Evolutionary conservation across 2,113 vertebrate genomes (phyloP).

Genomic region (Alethe castanea): DNA sequence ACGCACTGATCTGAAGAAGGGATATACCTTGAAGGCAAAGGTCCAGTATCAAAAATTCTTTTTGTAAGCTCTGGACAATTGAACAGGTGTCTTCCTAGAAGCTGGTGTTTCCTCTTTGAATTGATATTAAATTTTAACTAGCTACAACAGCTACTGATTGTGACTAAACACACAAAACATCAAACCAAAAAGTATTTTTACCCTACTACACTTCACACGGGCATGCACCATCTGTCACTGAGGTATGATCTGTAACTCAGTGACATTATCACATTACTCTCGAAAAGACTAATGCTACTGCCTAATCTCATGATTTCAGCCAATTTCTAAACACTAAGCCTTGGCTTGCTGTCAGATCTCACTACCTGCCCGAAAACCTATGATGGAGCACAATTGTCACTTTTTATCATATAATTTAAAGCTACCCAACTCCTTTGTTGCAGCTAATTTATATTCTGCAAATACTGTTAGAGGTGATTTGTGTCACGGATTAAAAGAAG

Average conservation of each 20-base stretch:
- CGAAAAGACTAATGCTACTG: slow-evolving; percentile 31
- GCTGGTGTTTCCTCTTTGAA: background rate
- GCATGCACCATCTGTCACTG: slow-evolving; percentile 23
- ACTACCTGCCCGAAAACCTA: background rate
- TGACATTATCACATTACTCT: slow-evolving; percentile 61
- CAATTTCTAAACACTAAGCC: slow-evolving; percentile 37
- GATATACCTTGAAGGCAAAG: background rate
- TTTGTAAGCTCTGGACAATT: background rate
- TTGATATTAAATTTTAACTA: background rate
- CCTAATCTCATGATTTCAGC: slow-evolving; percentile 31
- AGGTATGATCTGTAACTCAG: background rate
- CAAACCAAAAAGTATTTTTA: slow-evolving; percentile 40
- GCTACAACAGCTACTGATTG: background rate
- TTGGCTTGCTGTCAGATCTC: background rate
- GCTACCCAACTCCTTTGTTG: background rate
- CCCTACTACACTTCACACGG: background rate
- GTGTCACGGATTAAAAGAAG: background rate
- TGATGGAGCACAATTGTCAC: background rate
- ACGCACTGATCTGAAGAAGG: background rate
- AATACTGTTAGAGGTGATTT: background rate
- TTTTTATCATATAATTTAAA: background rate
- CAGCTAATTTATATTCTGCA: background rate
- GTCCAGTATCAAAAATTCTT: background rate
- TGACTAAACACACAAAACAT: background rate
- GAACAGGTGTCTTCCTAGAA: background rate